Conservation (phyloP, 2,888 invertebrate genomes). For the Microchrysa polita region DNA sequence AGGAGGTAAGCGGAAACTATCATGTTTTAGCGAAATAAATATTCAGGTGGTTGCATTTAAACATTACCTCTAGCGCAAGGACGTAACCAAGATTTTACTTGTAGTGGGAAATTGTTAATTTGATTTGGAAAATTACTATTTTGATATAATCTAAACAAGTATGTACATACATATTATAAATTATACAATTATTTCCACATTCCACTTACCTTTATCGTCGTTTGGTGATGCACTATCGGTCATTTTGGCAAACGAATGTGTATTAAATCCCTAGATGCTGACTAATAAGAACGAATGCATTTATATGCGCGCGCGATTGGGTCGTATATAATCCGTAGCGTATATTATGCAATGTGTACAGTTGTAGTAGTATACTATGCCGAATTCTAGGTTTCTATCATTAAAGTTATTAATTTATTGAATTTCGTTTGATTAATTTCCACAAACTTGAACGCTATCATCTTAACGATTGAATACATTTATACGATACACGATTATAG, state of each 20-base stretch:
- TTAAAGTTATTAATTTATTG: neutral
- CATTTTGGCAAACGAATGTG: conserved; percentile 44
- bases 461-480: too few species aligned
- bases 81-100: too few species aligned
- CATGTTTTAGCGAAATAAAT: too few species aligned
- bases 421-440: conserved; percentile 8
- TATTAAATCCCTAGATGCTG: conserved; percentile 20
- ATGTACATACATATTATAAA: too few species aligned
- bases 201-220: conserved; percentile 47
- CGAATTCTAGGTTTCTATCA: neutral
- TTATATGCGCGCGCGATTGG: neutral
- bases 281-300: neutral
- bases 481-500: conserved; percentile 9
- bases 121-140: too few species aligned
- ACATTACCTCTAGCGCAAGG: too few species aligned
- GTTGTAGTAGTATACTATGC: neutral
- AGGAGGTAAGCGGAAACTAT: too few species aligned
- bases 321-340: neutral
- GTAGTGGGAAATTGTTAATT: too few species aligned
- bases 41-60: too few species aligned
- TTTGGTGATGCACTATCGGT: conserved; percentile 46
- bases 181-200: too few species aligned
- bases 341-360: too few species aligned
- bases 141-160: too few species aligned
- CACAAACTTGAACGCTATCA: conserved; percentile 29